Conservation (phyloP, 1,140 invertebrate species). For the Nautilus pompilius region DNA sequence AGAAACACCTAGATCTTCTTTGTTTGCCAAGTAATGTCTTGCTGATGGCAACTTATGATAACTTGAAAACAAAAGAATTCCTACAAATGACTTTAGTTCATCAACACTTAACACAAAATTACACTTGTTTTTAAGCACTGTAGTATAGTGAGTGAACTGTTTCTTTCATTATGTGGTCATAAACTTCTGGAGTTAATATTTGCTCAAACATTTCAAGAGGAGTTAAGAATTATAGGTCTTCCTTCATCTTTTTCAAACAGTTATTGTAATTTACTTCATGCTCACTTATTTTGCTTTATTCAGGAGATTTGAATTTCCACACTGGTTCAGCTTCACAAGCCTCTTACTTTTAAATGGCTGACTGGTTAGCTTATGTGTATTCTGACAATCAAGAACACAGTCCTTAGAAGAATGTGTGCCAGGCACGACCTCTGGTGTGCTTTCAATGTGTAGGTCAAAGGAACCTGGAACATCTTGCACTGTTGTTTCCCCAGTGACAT, state of each 20-base stretch:
- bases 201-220: not conserved
- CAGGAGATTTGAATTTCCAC: not conserved
- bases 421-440: not conserved
- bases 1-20: not conserved
- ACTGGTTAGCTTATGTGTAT: too few species aligned
- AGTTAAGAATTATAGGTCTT: not conserved
- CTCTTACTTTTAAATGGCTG: too few species aligned
- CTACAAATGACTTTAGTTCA: not conserved
- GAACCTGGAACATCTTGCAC: not conserved
- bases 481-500: not conserved
- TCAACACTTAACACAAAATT: not conserved
- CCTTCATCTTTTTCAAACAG: not conserved
- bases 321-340: not conserved
- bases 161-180: not conserved
- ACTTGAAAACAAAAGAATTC: not conserved
- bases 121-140: not conserved
- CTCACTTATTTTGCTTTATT: not conserved
- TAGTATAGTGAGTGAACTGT: not conserved
- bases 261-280: not conserved
- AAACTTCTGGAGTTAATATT: not conserved
- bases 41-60: not conserved
- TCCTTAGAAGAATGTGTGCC: not conserved
- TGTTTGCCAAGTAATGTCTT: not conserved
- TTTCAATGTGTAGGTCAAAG: not conserved
- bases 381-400: not conserved